A percentile compares a stretch with the other conserved stretches of the same genome.
These are phyloP conservation scores for Maniola jurtina DNA, from an alignment of 1,140 invertebrate species.

Conservation along the genomic window DNA sequence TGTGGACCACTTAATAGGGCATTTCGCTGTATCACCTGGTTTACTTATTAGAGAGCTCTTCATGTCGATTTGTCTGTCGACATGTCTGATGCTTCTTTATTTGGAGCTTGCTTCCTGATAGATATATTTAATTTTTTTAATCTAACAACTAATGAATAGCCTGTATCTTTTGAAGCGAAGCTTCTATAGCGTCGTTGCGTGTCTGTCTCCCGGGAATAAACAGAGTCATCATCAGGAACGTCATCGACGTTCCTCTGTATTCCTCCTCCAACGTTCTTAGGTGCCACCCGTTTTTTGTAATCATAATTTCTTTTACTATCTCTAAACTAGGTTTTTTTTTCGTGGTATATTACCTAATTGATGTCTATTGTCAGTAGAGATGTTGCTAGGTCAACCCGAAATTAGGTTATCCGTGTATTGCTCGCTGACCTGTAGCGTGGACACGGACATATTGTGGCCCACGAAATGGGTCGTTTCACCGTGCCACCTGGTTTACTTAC, in stretches of 20 bases:
- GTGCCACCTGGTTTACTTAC: conserved; percentile 31
- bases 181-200: too few species aligned
- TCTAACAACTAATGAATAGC: too few species aligned
- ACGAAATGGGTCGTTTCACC: conserved; percentile 29
- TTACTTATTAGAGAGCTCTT: conserved; percentile 19
- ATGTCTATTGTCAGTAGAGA: not conserved
- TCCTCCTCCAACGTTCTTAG: too few species aligned
- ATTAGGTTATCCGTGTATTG: conserved; percentile 21
- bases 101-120: too few species aligned
- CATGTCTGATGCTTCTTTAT: conserved; percentile 15
- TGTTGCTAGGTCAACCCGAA: conserved; percentile 1
- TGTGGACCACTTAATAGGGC: conserved; percentile 26
- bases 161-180: too few species aligned
- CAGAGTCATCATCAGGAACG: too few species aligned
- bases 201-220: too few species aligned
- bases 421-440: conserved; percentile 14
- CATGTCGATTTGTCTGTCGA: conserved; percentile 17
- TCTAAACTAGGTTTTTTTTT: not conserved
- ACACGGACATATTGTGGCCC: conserved; percentile 12
- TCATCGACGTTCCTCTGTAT: too few species aligned
- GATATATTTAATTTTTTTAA: too few species aligned
- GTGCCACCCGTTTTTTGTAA: too few species aligned
- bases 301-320: too few species aligned
- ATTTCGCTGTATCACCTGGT: conserved; percentile 29
- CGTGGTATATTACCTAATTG: not conserved